Base-by-base conservation (phyloP, 1,140 invertebrate species). In the Liolophura sinensis region DNA sequence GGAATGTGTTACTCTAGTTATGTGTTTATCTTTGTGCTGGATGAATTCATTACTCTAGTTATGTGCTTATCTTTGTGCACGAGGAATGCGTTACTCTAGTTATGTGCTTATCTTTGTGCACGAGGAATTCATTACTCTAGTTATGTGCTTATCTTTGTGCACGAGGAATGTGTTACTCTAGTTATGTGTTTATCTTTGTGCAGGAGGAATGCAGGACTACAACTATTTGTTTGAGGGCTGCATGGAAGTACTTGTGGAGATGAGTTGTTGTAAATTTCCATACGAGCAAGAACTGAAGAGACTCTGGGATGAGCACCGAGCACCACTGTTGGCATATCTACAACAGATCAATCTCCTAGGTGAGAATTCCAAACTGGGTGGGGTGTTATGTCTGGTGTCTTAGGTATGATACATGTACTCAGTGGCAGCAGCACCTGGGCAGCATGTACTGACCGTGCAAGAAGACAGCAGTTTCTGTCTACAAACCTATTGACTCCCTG, bases 191-290 rank as follows among this genome's bases (percentile, higher is more conserved):
- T 4, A 20, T n/a, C 24, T 50, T 64, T 11, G 40, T 68, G 9
- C 69, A 1, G 80, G 81, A 24, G 94, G 94, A 49, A 98, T 99
- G 96, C 96, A 98, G 87, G 97, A 99, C 82, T 99, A 94, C 84
- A 98, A 98, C 84, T 99, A 99, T 80, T 89, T 98, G 15, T 93
- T 92, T 90, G 93, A 93, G 77, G 95, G 96, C 47, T 96, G 94
- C 78, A 97, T 99, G 92, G 97, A 99, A 87, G 90, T 99, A 15
- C 98, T 96, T 0, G 84, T 99, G 50, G 97, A 99, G 83, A 89
- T 99, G 55, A 96, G 94, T 0, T 99, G 97, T 84, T 98, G 96
- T 86, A 99, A 99, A 86, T 98, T 92, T 85, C 97, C 97, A 0
- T 89, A 89, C 1, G 90, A 92, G 11, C 86, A 89, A 56, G 90